A percentile compares a stretch with the other conserved stretches of the same genome.
Conservation (phyloP, 2,797 vertebrate species). For the Labeo calbasu region DNA sequence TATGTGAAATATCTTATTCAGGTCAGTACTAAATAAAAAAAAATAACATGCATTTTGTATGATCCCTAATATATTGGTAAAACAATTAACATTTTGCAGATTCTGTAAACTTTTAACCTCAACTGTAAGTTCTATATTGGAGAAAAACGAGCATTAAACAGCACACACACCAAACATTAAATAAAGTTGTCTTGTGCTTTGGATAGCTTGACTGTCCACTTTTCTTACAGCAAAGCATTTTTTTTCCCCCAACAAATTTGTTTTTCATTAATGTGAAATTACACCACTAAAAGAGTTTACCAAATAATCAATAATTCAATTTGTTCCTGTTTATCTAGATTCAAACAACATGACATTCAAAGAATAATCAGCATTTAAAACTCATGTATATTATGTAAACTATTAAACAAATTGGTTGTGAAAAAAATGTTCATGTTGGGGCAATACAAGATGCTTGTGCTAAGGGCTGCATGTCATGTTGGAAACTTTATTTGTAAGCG, state of each 20-base stretch:
- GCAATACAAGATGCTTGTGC: not conserved
- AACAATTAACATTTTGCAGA: too few species aligned
- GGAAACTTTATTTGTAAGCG: not conserved
- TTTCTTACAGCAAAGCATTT: not conserved
- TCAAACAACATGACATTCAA: not conserved
- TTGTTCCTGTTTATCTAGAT: slow-evolving; percentile 4
- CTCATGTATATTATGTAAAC: not conserved
- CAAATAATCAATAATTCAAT: not conserved
- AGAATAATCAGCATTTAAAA: not conserved
- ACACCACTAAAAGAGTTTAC: not conserved
- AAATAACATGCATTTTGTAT: too few species aligned
- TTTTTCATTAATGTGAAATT: not conserved
- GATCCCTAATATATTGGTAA: too few species aligned
- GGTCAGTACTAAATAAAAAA: too few species aligned
- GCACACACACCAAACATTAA: not conserved
- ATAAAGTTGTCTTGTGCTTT: not conserved
- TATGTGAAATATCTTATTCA: too few species aligned
- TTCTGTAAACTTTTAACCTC: too few species aligned
- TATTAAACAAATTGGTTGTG: not conserved
- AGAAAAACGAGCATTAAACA: not conserved
- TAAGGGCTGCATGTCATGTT: not conserved
- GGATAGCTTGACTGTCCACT: not conserved
- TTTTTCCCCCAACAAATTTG: not conserved
- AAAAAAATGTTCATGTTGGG: not conserved
- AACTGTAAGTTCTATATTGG: not conserved